These are phyloP conservation scores for Micromesistius poutassou DNA, from an alignment of 2,797 vertebrate genomes.

Conservation along the genomic window DNA sequence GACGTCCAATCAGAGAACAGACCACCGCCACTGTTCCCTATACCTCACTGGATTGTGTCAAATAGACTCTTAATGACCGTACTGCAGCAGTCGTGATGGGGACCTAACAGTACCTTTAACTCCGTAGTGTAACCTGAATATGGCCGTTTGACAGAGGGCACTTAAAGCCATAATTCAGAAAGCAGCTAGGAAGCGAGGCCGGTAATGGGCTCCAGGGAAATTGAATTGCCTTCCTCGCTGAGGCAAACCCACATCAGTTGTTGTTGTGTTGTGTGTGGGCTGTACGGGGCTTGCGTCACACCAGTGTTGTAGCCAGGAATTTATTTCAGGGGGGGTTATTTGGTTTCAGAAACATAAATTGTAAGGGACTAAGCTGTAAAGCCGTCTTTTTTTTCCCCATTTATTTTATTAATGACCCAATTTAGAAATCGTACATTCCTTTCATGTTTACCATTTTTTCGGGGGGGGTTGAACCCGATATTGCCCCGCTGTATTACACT, in stretches of 20 bases:
- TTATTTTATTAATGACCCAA: neutral
- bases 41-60: neutral
- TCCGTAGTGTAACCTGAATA: conserved; percentile 17
- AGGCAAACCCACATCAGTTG: conserved; percentile 51
- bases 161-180: conserved; percentile 30
- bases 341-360: neutral
- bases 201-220: conserved; percentile 62
- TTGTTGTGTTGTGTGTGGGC: conserved; percentile 30
- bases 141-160: conserved; percentile 15
- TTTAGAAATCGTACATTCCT: neutral
- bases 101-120: conserved; percentile 6
- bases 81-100: neutral
- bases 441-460: no score
- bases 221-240: conserved; percentile 57
- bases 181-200: conserved; percentile 53
- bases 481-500: neutral
- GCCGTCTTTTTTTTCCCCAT: neutral
- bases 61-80: neutral
- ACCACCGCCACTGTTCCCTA: neutral
- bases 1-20: neutral
- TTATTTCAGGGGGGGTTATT: conserved; percentile 26
- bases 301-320: conserved; percentile 8
- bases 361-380: neutral
- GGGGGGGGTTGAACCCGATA: no score
- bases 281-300: neutral